Base-by-base conservation (phyloP, 2,888 invertebrate species). In the Platycnemis pennipes region DNA sequence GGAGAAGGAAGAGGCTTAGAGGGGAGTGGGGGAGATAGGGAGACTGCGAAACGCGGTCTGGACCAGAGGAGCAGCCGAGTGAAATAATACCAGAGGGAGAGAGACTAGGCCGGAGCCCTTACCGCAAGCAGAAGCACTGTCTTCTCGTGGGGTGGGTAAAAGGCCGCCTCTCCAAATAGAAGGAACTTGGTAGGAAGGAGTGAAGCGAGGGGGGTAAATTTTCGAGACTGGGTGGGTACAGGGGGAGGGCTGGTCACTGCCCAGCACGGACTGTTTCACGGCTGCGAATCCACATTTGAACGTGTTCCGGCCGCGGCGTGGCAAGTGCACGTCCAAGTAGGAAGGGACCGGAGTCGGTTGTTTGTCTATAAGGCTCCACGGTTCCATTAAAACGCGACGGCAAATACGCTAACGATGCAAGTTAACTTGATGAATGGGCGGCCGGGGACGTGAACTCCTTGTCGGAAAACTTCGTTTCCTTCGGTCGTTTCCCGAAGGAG, bases 81-180 rank as follows among this genome's bases (percentile, higher is more conserved):
- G 63, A 63, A 63, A 63, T 63, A 63, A 63, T 63, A 63, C 63
- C 19, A n/a, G 77, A 77, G 77, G n/a, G 77, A 77, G 37, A 37
- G 77, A 77, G 77, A 77, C 37, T 13, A 13, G 37, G 22, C 63
- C 26, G 3, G 22, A 4, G 22, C 63, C 26, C 63, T 69, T 77
- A 77, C 87, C 87, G 87, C 87, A 87, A 87, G 87, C 87, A 45
- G 87, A 87, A 87, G 87, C 87, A 87, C 87, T 87, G 87, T 87
- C 87, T 87, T 77, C 77, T 77, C 77, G 77, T 77, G 31, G 77
- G 77, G n/a, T 77, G 77, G 77, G 77, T 77, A 37, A 77, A 77
- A 77, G 77, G 77, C 77, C 77, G 77, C 31, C 37, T 77, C 77
- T 77, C 37, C 77, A 77, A 77, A 77, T 87, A 87, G 87, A 87